Conservation (phyloP, 2,113 vertebrate species). For the Zapornia atra region DNA sequence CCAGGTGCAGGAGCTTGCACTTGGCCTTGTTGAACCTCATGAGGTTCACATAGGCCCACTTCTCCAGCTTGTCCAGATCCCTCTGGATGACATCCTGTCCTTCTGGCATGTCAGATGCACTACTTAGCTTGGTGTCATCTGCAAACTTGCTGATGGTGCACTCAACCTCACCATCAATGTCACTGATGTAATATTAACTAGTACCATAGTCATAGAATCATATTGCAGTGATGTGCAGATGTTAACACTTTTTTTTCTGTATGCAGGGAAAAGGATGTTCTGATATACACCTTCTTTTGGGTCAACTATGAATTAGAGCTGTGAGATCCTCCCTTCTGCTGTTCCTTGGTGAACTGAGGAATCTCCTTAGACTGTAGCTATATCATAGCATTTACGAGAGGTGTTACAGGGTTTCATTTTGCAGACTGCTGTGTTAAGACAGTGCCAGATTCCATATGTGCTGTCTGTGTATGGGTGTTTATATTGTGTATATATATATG, state of each 20-base stretch:
- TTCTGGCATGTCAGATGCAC: no score
- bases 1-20: no score
- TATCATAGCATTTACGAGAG: rapidly evolving
- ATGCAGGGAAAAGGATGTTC: background rate
- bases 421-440: background rate
- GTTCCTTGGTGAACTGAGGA: background rate
- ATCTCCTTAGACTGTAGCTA: background rate
- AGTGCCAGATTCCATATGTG: background rate
- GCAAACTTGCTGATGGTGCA: no score
- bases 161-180: no score
- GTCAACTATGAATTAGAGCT: background rate
- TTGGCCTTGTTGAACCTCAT: no score
- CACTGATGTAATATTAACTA: no score
- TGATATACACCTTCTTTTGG: background rate
- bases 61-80: no score
- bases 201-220: no score
- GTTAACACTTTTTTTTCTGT: background rate
- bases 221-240: background rate
- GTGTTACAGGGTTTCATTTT: background rate
- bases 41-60: no score
- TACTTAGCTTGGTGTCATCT: no score
- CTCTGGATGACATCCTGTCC: no score
- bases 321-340: background rate
- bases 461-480: background rate
- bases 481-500: background rate